Conservation (phyloP, 2,797 vertebrate species). For the Eurystomus glaucurus region DNA sequence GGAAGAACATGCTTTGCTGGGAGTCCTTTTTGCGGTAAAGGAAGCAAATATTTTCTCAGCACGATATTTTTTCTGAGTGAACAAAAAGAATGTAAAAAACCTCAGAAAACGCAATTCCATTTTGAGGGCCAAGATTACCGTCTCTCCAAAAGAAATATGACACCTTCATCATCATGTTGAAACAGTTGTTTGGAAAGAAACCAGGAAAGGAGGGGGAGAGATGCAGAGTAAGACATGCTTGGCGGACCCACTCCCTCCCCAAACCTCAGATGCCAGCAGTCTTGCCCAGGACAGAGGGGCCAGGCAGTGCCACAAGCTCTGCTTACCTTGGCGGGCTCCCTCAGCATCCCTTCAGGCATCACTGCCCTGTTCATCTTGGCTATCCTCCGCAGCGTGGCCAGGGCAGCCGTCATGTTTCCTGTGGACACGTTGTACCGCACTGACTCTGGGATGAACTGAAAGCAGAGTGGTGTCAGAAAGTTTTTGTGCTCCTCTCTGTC, state of each 20-base stretch:
- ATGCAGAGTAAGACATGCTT: not conserved
- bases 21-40: not conserved
- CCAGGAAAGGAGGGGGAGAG: accelerated
- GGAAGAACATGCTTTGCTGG: accelerated
- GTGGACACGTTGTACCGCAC: constrained; percentile 91
- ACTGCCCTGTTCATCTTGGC: constrained; percentile 85
- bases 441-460: constrained; percentile 94
- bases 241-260: accelerated
- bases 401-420: constrained; percentile 85
- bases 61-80: accelerated
- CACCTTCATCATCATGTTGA: not conserved
- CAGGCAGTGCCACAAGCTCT: accelerated
- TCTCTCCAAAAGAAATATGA: not conserved
- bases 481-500: not conserved
- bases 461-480: not conserved
- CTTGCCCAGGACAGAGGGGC: accelerated
- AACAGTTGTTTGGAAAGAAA: not conserved
- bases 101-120: not conserved
- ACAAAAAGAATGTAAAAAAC: not conserved
- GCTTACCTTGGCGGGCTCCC: constrained; percentile 84
- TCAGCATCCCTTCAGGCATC: constrained; percentile 88
- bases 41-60: not conserved
- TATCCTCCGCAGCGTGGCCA: constrained; percentile 86
- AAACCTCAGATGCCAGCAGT: accelerated
- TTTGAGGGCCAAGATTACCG: not conserved